Conservation (phyloP, 2,888 invertebrate species). For the Cephus runcator region DNA sequence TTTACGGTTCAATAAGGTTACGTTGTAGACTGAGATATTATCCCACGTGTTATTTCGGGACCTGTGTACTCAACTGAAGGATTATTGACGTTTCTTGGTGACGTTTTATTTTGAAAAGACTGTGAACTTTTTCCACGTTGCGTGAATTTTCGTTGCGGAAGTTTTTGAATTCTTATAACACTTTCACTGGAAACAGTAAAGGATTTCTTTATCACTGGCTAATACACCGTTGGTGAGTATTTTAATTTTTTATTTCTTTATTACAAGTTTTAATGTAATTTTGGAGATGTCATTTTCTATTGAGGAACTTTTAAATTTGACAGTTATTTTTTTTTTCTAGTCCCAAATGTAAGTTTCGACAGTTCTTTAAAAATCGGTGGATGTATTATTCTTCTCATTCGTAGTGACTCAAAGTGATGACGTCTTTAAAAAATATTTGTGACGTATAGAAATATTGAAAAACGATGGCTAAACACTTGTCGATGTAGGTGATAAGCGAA, state of each 20-base stretch:
- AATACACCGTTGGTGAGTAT: constrained; percentile 46
- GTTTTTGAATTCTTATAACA: neutral
- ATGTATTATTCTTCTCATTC: neutral
- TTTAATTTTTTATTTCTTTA: neutral
- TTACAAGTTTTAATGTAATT: neutral
- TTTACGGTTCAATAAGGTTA: neutral
- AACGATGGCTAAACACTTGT: neutral
- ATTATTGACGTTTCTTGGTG: neutral
- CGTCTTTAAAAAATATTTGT: neutral
- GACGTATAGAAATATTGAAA: neutral
- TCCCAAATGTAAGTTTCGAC: neutral
- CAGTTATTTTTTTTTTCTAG: neutral
- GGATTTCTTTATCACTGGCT: constrained; percentile 22
- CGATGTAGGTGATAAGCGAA: neutral
- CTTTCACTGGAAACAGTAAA: neutral
- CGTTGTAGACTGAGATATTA: neutral
- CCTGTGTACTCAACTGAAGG: neutral
- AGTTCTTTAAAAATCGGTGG: neutral
- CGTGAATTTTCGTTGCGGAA: neutral
- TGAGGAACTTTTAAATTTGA: neutral
- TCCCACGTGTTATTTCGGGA: neutral
- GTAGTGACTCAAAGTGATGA: neutral
- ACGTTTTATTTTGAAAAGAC: neutral
- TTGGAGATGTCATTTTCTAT: neutral
- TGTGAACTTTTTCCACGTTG: neutral